These are phyloP conservation scores for Salvelinus alpinus DNA, from an alignment of 2,113 vertebrate species.

Conservation along the genomic window DNA sequence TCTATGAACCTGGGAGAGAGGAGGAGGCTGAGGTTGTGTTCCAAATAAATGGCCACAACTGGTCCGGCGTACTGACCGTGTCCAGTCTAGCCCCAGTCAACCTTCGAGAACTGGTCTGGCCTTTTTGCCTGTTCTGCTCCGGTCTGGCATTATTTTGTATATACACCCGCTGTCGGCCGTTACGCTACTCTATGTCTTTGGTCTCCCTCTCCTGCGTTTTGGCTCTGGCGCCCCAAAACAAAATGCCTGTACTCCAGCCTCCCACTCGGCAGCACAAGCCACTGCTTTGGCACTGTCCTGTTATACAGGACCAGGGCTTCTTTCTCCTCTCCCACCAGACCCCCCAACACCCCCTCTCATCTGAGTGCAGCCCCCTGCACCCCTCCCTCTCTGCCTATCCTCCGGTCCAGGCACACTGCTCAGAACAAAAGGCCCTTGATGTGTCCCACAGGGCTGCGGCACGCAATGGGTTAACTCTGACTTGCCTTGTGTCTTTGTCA, in stretches of 20 bases:
- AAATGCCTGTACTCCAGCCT: conserved; percentile 7
- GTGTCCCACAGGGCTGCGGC: conserved; percentile 46
- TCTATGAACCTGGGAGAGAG: background rate
- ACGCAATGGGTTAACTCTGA: conserved; percentile 61
- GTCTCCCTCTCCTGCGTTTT: background rate
- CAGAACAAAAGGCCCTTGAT: conserved; percentile 74
- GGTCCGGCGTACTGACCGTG: background rate
- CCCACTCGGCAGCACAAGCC: conserved; percentile 11
- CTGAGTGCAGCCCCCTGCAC: conserved; percentile 16
- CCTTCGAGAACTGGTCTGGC: background rate
- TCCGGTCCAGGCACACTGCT: conserved; percentile 32
- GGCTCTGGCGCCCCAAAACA: background rate
- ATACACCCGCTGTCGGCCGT: background rate
- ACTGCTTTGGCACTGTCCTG: conserved; percentile 19
- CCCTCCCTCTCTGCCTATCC: conserved; percentile 19
- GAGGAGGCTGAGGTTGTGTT: background rate
- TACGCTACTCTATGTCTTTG: background rate
- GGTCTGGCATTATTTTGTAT: too few relatives aligned
- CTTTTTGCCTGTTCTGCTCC: too few relatives aligned
- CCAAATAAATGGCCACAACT: background rate
- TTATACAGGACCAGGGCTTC: conserved; percentile 28
- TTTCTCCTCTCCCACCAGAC: background rate
- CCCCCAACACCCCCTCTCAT: background rate
- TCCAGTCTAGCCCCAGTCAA: background rate
- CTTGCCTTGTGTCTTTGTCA: conserved; percentile 57